Conservation (phyloP, 1,140 invertebrate species). For the Hycleus cichorii region DNA sequence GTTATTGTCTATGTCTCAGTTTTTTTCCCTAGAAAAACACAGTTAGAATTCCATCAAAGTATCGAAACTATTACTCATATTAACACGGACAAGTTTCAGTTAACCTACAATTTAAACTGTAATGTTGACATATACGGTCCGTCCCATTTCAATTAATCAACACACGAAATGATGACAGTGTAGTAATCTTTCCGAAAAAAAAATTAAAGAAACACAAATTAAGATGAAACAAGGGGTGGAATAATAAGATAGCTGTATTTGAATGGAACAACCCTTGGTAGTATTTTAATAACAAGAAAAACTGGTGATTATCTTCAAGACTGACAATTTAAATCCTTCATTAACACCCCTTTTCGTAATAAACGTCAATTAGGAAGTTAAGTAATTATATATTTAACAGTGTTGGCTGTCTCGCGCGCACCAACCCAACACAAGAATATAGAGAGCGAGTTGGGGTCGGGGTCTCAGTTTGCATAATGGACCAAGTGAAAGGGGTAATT, state of each 20-base stretch:
- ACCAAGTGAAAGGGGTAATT: slow-evolving; percentile 41
- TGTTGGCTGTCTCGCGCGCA: slow-evolving; percentile 7
- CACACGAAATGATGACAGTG: not conserved
- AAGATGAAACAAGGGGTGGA: too few species aligned
- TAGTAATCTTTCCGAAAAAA: too few species aligned
- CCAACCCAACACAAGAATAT: too few species aligned
- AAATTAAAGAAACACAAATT: not conserved
- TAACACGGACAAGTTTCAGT: not conserved
- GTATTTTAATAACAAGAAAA: slow-evolving; percentile 15
- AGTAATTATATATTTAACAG: slow-evolving; percentile 38
- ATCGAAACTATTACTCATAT: too few species aligned
- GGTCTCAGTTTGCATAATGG: slow-evolving; percentile 38
- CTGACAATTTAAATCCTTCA: slow-evolving; percentile 34
- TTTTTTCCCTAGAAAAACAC: not conserved
- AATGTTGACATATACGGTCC: slow-evolving; percentile 19
- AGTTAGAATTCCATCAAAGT: too few species aligned
- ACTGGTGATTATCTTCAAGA: slow-evolving; percentile 25
- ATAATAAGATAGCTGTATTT: too few species aligned
- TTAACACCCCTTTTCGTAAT: slow-evolving; percentile 39
- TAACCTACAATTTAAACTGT: slow-evolving; percentile 11
- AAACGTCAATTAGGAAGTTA: slow-evolving; percentile 39
- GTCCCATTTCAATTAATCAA: slow-evolving; percentile 33
- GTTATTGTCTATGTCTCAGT: not conserved
- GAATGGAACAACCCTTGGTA: too few species aligned
- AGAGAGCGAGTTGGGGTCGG: slow-evolving; percentile 11